Conservation (phyloP, 1,140 invertebrate species). For the Hermatobates lingyangjiaoensis region DNA sequence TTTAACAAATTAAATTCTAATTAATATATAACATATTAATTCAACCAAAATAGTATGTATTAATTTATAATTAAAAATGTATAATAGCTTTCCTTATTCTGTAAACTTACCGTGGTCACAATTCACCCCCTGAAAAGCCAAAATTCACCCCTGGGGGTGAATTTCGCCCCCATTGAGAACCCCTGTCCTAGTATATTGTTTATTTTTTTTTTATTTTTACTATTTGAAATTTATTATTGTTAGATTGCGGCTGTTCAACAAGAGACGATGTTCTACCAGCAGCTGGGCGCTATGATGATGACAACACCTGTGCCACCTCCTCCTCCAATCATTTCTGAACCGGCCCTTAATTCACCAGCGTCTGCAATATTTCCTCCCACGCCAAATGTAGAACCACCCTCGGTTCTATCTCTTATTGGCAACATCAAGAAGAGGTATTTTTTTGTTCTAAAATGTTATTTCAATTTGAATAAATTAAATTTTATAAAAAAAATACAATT, state of each 20-base stretch:
- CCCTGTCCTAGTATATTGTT: too few species aligned
- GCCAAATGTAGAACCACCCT: conserved; percentile 24
- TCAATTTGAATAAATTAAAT: background rate
- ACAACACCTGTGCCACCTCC: background rate
- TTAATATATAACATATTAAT: too few species aligned
- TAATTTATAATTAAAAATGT: too few species aligned
- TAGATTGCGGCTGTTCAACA: conserved; percentile 32
- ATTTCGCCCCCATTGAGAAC: too few species aligned
- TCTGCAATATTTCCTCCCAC: conserved; percentile 7
- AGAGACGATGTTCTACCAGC: conserved; percentile 28
- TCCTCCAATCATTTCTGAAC: background rate
- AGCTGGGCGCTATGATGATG: conserved; percentile 16
- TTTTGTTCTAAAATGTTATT: background rate
- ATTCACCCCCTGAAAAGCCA: too few species aligned
- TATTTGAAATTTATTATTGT: too few species aligned
- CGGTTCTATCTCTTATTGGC: conserved; percentile 36
- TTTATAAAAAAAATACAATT: conserved; percentile 6
- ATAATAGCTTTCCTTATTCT: too few species aligned
- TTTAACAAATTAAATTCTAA: too few species aligned
- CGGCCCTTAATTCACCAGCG: background rate
- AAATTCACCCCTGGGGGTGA: too few species aligned
- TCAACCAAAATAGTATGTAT: too few species aligned
- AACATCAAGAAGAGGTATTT: conserved; percentile 35
- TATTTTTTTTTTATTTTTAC: too few species aligned
- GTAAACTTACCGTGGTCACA: too few species aligned